A percentile compares a stretch with the other conserved stretches of the same genome.
These are phyloP conservation scores for Luehdorfia chinensis DNA, from an alignment of 1,140 invertebrate genomes.

Conservation along the genomic window DNA sequence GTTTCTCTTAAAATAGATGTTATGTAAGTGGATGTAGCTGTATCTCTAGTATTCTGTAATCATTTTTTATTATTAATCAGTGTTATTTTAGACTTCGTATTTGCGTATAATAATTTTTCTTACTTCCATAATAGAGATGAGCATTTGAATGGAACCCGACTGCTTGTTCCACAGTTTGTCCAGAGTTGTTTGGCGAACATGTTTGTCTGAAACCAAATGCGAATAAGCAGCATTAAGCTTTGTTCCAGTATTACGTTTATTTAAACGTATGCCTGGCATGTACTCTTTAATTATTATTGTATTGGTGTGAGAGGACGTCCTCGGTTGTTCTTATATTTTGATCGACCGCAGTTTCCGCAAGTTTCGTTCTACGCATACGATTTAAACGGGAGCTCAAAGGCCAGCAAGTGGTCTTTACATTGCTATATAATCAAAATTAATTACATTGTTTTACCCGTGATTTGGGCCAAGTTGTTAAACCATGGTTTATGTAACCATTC, in stretches of 20 bases:
- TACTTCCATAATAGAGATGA: slow-evolving; percentile 78
- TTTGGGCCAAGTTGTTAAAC: too few species aligned
- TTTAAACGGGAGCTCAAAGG: background rate
- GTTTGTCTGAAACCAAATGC: slow-evolving; percentile 74
- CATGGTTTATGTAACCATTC: too few species aligned
- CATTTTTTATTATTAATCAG: too few species aligned
- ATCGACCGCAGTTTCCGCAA: slow-evolving; percentile 1
- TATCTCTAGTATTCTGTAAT: slow-evolving; percentile 60
- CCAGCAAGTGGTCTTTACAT: slow-evolving; percentile 9
- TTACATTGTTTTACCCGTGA: background rate
- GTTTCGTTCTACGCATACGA: background rate
- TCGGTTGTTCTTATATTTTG: background rate
- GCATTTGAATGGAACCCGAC: slow-evolving; percentile 75
- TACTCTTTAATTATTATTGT: background rate
- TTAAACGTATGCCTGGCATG: background rate
- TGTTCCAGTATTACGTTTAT: background rate
- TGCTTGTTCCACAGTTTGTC: slow-evolving; percentile 79
- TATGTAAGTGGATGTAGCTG: slow-evolving; percentile 57
- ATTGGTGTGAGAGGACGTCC: background rate
- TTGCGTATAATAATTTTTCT: slow-evolving; percentile 9
- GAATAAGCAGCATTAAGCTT: too few species aligned
- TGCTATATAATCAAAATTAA: background rate
- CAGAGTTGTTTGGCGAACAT: slow-evolving; percentile 77
- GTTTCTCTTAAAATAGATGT: slow-evolving; percentile 69
- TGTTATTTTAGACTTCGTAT: background rate